These are phyloP conservation scores for Theonella swinhoei DNA, from an alignment of 37 sponge, comb jelly and placozoan genomes.

Conservation along the genomic window DNA sequence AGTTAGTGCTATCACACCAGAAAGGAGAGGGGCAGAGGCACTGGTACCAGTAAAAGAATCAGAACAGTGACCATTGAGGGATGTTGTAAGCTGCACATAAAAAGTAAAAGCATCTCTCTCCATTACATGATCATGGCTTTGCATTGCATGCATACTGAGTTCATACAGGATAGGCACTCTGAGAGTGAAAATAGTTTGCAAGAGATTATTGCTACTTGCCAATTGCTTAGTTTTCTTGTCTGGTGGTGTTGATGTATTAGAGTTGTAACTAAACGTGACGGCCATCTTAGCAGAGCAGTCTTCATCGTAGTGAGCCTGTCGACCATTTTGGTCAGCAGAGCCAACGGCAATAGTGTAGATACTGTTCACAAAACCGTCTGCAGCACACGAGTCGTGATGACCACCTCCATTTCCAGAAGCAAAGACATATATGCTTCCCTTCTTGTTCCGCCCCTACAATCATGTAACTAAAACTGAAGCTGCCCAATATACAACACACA, in stretches of 20 bases:
- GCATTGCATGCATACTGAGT: too few species aligned
- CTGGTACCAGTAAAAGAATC: slow-evolving; percentile 58
- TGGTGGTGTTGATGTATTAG: slow-evolving; percentile 35
- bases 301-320: slow-evolving; percentile 89
- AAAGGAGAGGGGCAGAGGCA: slow-evolving; percentile 61
- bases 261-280: slow-evolving; percentile 80
- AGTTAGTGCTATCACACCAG: slow-evolving; percentile 67
- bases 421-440: slow-evolving; percentile 90
- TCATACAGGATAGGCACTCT: too few species aligned
- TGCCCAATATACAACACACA: too few species aligned
- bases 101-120: not conserved
- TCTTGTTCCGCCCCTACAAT: slow-evolving; percentile 77
- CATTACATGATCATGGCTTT: too few species aligned
- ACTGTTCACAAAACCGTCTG: slow-evolving; percentile 88
- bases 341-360: slow-evolving; percentile 95
- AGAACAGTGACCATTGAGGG: slow-evolving; percentile 32
- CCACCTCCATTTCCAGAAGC: slow-evolving; percentile 95
- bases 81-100: slow-evolving; percentile 32
- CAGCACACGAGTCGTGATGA: slow-evolving; percentile 84
- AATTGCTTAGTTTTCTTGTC: slow-evolving; percentile 21
- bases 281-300: slow-evolving; percentile 88
- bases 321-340: slow-evolving; percentile 72
- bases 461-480: not conserved
- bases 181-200: too few species aligned
- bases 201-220: not conserved